Evolutionary conservation across 2,113 vertebrate species (phyloP).

Genomic region (Ceuthmochares aereus): DNA sequence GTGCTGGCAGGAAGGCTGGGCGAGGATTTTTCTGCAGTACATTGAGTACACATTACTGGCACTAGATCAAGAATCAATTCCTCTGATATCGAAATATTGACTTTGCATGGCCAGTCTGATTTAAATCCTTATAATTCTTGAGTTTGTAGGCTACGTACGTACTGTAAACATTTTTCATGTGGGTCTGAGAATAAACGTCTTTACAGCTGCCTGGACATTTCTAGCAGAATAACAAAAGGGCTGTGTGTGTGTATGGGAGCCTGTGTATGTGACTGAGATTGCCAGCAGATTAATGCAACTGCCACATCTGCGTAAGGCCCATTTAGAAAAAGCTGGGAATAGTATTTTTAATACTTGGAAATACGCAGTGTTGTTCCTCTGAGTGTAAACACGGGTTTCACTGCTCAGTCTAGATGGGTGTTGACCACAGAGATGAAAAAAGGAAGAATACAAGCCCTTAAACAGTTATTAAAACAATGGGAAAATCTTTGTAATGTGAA

Average conservation of each 20-base stretch:
- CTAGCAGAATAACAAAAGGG: slow-evolving; percentile 43
- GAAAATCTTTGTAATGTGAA: slow-evolving; percentile 10
- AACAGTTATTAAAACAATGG: not conserved
- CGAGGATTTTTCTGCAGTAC: slow-evolving; percentile 59
- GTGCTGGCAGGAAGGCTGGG: slow-evolving; percentile 63
- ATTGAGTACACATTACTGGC: slow-evolving; percentile 58
- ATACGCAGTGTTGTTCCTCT: not conserved
- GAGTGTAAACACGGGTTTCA: not conserved
- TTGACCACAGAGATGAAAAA: not conserved
- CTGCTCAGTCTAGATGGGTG: not conserved
- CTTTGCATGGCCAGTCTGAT: slow-evolving; percentile 64
- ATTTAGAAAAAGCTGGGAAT: not conserved
- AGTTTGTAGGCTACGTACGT: slow-evolving; percentile 53
- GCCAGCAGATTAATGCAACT: slow-evolving; percentile 33
- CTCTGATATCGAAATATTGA: slow-evolving; percentile 73
- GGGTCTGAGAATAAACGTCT: slow-evolving; percentile 47
- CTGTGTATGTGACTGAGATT: not conserved
- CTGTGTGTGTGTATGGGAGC: not conserved
- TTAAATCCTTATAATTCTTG: slow-evolving; percentile 70
- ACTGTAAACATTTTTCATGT: slow-evolving; percentile 49
- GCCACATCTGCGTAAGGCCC: not conserved
- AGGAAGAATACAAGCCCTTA: not conserved
- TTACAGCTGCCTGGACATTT: slow-evolving; percentile 11
- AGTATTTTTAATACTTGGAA: slow-evolving; percentile 11
- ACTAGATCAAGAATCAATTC: slow-evolving; percentile 69